Evolutionary conservation across 35 echinoderm and acorn worm genomes (phyloP).

Genomic region (Apostichopus japonicus): DNA sequence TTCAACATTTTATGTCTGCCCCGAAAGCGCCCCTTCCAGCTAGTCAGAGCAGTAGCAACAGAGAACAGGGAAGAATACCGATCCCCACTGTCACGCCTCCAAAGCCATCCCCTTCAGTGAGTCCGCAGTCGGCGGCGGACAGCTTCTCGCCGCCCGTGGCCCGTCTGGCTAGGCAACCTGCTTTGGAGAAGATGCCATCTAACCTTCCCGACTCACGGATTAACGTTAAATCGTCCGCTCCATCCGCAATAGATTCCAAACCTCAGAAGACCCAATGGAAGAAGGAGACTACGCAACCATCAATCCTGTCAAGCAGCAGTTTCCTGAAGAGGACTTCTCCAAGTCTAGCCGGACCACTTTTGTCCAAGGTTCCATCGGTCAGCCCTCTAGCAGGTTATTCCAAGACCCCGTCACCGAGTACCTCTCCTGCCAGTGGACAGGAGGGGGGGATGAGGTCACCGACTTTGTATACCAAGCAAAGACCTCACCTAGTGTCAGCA

Average conservation of each 20-base stretch:
- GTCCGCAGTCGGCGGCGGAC: not conserved
- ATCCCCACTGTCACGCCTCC: not conserved
- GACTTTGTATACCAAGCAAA: slow-evolving; percentile 32
- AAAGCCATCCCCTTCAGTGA: not conserved
- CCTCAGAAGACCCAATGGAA: not conserved
- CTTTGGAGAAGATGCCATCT: not conserved
- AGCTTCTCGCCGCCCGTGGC: slow-evolving; percentile 22
- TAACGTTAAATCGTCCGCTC: not conserved
- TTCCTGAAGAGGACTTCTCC: slow-evolving; percentile 21
- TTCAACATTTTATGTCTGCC: not conserved
- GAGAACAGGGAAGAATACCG: not conserved
- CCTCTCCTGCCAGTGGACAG: slow-evolving; percentile 22
- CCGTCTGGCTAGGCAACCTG: slow-evolving; percentile 5
- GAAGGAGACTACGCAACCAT: slow-evolving; percentile 4
- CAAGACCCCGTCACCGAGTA: slow-evolving; percentile 30
- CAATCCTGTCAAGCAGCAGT: not conserved
- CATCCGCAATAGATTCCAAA: not conserved
- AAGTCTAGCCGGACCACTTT: not conserved
- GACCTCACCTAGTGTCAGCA: not conserved
- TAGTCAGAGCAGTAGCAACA: slow-evolving; percentile 15
- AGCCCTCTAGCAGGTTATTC: slow-evolving; percentile 24
- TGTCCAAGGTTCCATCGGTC: not conserved
- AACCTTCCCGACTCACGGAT: not conserved
- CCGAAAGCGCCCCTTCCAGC: not conserved
- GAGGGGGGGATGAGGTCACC: slow-evolving; percentile 9